Conservation (phyloP, 2,888 invertebrate genomes). For the Eupeodes latifasciatus region DNA sequence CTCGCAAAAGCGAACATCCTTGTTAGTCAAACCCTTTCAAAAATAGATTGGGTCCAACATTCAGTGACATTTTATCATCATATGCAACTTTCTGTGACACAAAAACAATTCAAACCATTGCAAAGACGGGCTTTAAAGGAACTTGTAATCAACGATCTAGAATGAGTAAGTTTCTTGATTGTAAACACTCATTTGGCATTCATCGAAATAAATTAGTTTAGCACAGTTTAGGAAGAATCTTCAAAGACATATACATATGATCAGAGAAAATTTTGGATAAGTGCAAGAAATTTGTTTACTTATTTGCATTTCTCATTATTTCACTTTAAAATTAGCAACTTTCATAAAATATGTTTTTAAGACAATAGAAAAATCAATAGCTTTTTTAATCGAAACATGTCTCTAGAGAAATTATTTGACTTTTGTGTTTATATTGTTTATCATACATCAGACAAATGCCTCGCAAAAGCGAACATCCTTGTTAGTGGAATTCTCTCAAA, state of each 20-base stretch:
- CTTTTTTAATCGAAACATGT: no score
- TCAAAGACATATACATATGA: neutral
- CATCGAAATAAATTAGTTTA: constrained; percentile 41
- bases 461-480: constrained; percentile 74
- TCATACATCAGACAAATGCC: constrained; percentile 75
- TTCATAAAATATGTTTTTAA: no score
- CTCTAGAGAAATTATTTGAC: no score
- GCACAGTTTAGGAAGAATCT: constrained; percentile 37
- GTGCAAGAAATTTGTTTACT: no score
- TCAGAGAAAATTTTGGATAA: no score
- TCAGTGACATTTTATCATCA: constrained; percentile 76
- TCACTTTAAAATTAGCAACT: no score
- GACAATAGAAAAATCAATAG: no score
- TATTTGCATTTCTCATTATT: no score
- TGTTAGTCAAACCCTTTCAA: constrained; percentile 60
- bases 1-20: constrained; percentile 75
- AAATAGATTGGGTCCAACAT: constrained; percentile 66
- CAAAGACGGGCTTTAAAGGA: neutral
- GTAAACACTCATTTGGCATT: constrained; percentile 62
- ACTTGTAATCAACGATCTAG: constrained; percentile 59
- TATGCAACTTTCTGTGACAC: constrained; percentile 22
- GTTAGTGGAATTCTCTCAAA: constrained; percentile 63
- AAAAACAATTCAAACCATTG: neutral
- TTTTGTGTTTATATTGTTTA: neutral
- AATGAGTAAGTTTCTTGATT: constrained; percentile 60